Base-by-base conservation (phyloP, 2,797 vertebrate species). In the Esox lucius region DNA sequence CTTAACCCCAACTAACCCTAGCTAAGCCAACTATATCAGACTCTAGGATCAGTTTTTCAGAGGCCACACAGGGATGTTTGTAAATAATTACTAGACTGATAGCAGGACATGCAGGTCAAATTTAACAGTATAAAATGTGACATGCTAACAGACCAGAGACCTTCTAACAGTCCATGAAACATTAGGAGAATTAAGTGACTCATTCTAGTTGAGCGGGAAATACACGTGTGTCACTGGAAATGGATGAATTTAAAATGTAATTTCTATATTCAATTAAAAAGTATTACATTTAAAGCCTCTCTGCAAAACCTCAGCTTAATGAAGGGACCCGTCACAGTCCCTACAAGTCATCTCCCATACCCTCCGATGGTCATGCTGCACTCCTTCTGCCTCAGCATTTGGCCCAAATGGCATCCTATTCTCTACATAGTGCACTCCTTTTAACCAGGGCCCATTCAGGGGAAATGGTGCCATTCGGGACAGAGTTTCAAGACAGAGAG, bases 1-100 rank as follows among this genome's bases (percentile, higher is more conserved):
- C 77, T 71, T 70, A 73, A 74, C 13, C 48, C 9, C 5, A 49
- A 49, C 48, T 19, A 17, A 53, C 49, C 4, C 51, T 53, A 9
- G n/a, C 53, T 19, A 22, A 42, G 24, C 31, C 73, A 72, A 67
- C 31, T n/a, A 68, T 71, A 82, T 66, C 22, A 24, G 39, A 16
- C 4, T 28, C 22, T 22, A 71, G 28, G n/a, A 28, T 31, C 28
- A 15, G 17, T 17, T 4, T 19, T 16, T 24, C 4, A 31, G 69
- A 49, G n/a, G 6, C n/a, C 35, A n/a, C 35, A 39, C 66, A 39
- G 28, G 31, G 28, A 31, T 31, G 28, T 31, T 31, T 31, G 3
- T 31, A 3, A 31, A 31, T 31, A 31, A 31, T 31, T 3, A 31
- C 28, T 31, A 31, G 28, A 31, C 31, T 31, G 28, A 31, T 28